Conservation (phyloP, 2,888 invertebrate species). For the Hedychridium roseum region DNA sequence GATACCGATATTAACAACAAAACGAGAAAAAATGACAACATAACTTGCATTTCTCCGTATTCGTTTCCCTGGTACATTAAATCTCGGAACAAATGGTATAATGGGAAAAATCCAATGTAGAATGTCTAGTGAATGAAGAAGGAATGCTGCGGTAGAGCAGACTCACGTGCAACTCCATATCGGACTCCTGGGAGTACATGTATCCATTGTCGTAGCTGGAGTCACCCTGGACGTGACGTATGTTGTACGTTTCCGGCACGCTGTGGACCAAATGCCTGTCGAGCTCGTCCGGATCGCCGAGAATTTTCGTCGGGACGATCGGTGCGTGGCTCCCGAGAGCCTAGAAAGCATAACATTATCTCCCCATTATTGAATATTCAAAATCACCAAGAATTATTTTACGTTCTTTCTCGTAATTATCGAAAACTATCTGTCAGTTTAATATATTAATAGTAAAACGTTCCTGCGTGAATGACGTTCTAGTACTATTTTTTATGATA, state of each 20-base stretch:
- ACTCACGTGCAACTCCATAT: slow-evolving; percentile 67
- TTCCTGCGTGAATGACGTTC: too few species aligned
- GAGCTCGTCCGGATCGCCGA: slow-evolving; percentile 87
- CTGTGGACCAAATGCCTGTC: slow-evolving; percentile 87
- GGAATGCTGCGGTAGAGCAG: too few species aligned
- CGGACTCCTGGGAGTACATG: slow-evolving; percentile 66
- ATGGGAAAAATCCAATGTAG: too few species aligned
- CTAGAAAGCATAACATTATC: slow-evolving; percentile 51
- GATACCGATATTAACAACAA: too few species aligned
- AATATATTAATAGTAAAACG: neutral
- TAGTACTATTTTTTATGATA: too few species aligned
- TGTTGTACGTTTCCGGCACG: slow-evolving; percentile 70
- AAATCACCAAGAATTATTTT: neutral
- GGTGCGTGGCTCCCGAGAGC: slow-evolving; percentile 81
- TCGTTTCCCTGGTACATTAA: too few species aligned
- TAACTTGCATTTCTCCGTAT: too few species aligned
- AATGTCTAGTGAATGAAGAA: too few species aligned
- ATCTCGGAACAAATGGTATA: too few species aligned
- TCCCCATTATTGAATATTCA: neutral
- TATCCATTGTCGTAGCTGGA: slow-evolving; percentile 62
- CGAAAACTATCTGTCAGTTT: neutral
- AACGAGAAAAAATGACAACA: too few species aligned
- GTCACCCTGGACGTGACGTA: slow-evolving; percentile 49
- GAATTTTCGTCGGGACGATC: slow-evolving; percentile 88
- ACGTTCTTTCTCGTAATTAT: neutral